Evolutionary conservation across 2,113 vertebrate genomes (phyloP).

Genomic region (Aptenodytes forsteri): DNA sequence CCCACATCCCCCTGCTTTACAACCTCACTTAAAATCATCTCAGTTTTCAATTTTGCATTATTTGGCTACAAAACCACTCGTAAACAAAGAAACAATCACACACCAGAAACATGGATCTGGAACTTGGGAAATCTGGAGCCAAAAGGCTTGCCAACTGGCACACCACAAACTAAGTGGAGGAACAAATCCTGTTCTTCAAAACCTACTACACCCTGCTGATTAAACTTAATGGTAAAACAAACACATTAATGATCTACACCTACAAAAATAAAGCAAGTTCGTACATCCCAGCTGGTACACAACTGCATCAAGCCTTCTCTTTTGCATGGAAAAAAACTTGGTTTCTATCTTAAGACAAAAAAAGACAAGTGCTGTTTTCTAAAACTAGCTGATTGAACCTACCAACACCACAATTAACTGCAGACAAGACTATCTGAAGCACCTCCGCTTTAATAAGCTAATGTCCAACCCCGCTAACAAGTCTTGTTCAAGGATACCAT

Average conservation of each 20-base stretch:
- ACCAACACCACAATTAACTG: background rate
- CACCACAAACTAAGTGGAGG: background rate
- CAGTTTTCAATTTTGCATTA: background rate
- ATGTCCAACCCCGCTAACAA: background rate
- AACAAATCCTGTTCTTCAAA: background rate
- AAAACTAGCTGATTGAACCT: background rate
- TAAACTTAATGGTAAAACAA: background rate
- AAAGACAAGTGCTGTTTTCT: background rate
- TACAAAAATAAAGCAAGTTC: background rate
- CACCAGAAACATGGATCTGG: background rate
- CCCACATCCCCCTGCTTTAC: background rate
- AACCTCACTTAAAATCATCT: background rate
- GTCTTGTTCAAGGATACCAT: background rate
- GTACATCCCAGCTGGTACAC: background rate
- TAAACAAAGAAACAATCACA: background rate
- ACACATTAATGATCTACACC: background rate
- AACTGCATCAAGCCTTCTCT: background rate
- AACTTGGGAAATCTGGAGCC: background rate
- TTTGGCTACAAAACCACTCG: background rate
- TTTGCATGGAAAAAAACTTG: background rate
- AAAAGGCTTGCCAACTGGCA: background rate
- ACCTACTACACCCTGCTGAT: background rate
- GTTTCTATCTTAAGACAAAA: background rate
- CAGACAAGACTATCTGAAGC: background rate
- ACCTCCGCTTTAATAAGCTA: background rate